A percentile compares a stretch with the other conserved stretches of the same genome.
Conservation (phyloP, 2,113 vertebrate genomes). For the human region GRCh38 chr5:99450501-99451000, state of each 20-base stretch:
- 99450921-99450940: not conserved
- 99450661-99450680: not conserved
- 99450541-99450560: not conserved
- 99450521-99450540: not conserved
- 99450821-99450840: not conserved
- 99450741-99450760: not conserved
- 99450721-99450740: not conserved
- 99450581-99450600: not conserved
- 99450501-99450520: not conserved
- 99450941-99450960: not conserved
- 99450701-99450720: not conserved
- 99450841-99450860: not conserved
- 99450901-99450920: not conserved
- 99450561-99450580: not conserved
- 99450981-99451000: not conserved
- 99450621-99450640: not conserved
- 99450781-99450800: not conserved
- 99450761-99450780: not conserved
- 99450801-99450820: not conserved
- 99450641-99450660: not conserved
- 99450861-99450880: not conserved
- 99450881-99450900: not conserved
- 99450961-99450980: not conserved
- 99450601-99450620: not conserved
- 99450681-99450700: not conserved